A percentile compares a stretch with the other conserved stretches of the same genome.
These are phyloP conservation scores for Laticauda colubrina DNA, from an alignment of 2,113 vertebrate genomes.

Conservation along the genomic window DNA sequence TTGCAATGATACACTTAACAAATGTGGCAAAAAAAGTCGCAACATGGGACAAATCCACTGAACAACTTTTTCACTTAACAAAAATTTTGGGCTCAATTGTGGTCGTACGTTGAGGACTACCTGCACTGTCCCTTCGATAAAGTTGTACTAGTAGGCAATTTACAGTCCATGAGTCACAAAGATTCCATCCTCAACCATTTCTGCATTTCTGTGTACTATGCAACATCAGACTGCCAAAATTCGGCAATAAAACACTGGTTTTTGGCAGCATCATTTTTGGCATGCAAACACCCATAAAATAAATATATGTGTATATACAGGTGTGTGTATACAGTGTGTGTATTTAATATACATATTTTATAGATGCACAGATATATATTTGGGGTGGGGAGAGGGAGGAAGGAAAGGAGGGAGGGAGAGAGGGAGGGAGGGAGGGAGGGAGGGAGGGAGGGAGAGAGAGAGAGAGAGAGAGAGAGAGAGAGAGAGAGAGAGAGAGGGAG, in stretches of 20 bases:
- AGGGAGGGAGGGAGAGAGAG: background rate
- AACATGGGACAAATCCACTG: too few relatives aligned
- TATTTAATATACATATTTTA: background rate
- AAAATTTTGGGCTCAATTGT: too few relatives aligned
- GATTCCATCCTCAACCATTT: background rate
- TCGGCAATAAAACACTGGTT: background rate
- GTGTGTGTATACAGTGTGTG: too few relatives aligned
- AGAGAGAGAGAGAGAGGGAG: background rate
- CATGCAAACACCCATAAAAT: background rate
- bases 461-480: too few relatives aligned
- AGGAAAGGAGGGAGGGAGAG: too few relatives aligned
- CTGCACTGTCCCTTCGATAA: background rate
- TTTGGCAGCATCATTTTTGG: background rate
- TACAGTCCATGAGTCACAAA: background rate
- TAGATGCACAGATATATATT: background rate
- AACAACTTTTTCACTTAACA: too few relatives aligned
- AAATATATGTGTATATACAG: too few relatives aligned
- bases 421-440: too few relatives aligned
- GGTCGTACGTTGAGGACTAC: too few relatives aligned
- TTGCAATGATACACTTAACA: too few relatives aligned
- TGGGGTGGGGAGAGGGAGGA: too few relatives aligned
- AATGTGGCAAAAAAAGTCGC: too few relatives aligned
- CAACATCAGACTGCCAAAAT: background rate
- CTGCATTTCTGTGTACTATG: background rate
- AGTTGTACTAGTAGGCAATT: background rate